Percentiles rank a stretch among this genome's conserved stretches.
Conservation (phyloP, 2,888 invertebrate species). For the Xestia xanthographa region DNA sequence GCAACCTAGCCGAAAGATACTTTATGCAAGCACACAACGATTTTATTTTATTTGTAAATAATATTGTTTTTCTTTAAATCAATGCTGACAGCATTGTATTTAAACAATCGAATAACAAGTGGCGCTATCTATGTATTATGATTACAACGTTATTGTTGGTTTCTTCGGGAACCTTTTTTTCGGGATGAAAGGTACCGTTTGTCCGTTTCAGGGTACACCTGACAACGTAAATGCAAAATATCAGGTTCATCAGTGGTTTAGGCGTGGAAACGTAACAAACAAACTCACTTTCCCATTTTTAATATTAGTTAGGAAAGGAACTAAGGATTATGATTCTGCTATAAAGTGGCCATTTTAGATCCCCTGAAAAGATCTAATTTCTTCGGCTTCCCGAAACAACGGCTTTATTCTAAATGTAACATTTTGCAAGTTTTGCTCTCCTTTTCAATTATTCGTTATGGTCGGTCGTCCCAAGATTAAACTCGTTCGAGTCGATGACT, state of each 20-base stretch:
- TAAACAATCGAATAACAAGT: neutral
- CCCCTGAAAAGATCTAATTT: neutral
- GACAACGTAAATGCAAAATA: too few species aligned
- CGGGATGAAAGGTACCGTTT: too few species aligned
- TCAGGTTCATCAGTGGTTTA: too few species aligned
- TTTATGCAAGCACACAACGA: neutral
- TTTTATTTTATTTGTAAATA: neutral
- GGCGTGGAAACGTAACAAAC: too few species aligned
- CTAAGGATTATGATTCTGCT: too few species aligned
- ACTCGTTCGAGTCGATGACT: neutral
- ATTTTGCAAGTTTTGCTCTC: neutral
- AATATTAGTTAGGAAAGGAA: too few species aligned
- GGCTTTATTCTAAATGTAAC: neutral
- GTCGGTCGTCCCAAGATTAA: neutral
- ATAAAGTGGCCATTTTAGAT: too few species aligned
- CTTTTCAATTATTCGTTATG: slow-evolving; percentile 8
- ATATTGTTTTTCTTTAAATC: neutral
- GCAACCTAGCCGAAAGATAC: neutral
- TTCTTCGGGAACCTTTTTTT: too few species aligned
- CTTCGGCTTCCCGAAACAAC: neutral
- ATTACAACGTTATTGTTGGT: too few species aligned
- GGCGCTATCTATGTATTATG: too few species aligned
- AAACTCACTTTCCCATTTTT: too few species aligned
- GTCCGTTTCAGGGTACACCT: too few species aligned
- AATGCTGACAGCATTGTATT: neutral